phyloP scores from a whole-genome alignment of 2,113 vertebrate genomes.

The Stercorarius parasiticus region DNA sequence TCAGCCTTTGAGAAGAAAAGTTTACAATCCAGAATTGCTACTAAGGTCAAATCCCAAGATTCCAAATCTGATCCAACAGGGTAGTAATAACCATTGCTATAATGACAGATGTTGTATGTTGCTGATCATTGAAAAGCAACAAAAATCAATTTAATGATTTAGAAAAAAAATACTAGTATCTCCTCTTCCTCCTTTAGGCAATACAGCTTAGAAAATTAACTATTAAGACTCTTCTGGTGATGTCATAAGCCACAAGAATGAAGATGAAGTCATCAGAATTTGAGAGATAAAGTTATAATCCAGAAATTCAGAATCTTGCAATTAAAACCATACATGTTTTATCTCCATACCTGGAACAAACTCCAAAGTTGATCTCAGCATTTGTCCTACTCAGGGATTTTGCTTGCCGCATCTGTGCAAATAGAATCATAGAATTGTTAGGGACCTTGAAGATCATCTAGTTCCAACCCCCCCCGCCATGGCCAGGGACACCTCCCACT shows the following conservation, averaged over 20 bases:
- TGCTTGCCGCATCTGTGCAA: neutral
- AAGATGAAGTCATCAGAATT: conserved; percentile 2
- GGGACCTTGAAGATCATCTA: no score
- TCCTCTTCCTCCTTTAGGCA: neutral
- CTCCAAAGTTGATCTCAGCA: conserved; percentile 10
- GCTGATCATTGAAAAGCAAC: neutral
- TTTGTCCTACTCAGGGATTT: conserved; percentile 1
- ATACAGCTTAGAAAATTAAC: neutral
- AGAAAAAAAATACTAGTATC: neutral
- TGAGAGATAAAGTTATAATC: conserved; percentile 24
- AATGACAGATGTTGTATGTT: neutral
- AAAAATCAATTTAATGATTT: neutral
- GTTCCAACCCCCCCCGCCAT: no score
- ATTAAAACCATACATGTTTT: neutral
- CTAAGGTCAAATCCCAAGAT: conserved; percentile 26
- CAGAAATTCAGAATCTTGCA: neutral
- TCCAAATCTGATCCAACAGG: conserved; percentile 38
- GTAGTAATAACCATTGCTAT: neutral
- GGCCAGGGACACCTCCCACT: no score
- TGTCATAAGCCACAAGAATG: neutral
- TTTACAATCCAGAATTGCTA: conserved; percentile 2
- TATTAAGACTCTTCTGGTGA: neutral
- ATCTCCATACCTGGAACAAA: neutral
- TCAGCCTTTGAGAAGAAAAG: neutral
- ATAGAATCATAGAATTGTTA: no score